phyloP scores from a whole-genome alignment of 64 coral and sea anemone genomes.

The Anthopleura sola region DNA sequence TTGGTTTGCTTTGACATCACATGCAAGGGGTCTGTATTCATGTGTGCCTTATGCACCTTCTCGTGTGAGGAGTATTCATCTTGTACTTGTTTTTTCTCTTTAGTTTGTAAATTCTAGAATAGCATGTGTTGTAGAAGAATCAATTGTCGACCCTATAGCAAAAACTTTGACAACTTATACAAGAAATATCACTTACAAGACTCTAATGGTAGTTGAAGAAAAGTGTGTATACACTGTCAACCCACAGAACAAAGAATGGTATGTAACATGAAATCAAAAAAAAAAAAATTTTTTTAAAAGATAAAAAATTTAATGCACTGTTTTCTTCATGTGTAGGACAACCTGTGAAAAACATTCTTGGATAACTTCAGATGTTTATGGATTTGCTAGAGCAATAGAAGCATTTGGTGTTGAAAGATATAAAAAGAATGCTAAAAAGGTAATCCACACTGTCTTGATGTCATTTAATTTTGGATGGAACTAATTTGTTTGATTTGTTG shows the following conservation, averaged over 20 bases:
- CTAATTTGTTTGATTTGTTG: too few relatives aligned
- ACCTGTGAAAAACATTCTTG: slow-evolving; percentile 72
- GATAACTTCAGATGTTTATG: slow-evolving; percentile 80
- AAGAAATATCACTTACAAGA: slow-evolving; percentile 93
- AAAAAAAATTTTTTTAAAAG: not conserved
- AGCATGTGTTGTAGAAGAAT: slow-evolving; percentile 95
- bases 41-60: too few relatives aligned
- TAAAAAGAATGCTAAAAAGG: slow-evolving; percentile 85
- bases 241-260: slow-evolving; percentile 93
- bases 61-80: too few relatives aligned
- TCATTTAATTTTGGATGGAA: not conserved
- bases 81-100: slow-evolving; percentile 11
- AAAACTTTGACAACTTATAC: slow-evolving; percentile 94
- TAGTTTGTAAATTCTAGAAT: slow-evolving; percentile 78
- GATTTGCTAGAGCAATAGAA: slow-evolving; percentile 86
- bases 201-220: slow-evolving; percentile 94
- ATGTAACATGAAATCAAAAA: slow-evolving; percentile 1
- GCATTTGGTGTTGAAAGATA: slow-evolving; percentile 96
- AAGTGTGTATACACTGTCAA: slow-evolving; percentile 92
- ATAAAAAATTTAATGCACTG: too few relatives aligned
- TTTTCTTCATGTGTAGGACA: slow-evolving; percentile 48
- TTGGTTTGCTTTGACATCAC: too few relatives aligned
- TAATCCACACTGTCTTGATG: not conserved
- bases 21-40: too few relatives aligned
- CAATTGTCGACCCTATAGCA: slow-evolving; percentile 80